These are phyloP conservation scores for Rhamnusium bicolor DNA, from an alignment of 2,888 invertebrate species.

Conservation along the genomic window DNA sequence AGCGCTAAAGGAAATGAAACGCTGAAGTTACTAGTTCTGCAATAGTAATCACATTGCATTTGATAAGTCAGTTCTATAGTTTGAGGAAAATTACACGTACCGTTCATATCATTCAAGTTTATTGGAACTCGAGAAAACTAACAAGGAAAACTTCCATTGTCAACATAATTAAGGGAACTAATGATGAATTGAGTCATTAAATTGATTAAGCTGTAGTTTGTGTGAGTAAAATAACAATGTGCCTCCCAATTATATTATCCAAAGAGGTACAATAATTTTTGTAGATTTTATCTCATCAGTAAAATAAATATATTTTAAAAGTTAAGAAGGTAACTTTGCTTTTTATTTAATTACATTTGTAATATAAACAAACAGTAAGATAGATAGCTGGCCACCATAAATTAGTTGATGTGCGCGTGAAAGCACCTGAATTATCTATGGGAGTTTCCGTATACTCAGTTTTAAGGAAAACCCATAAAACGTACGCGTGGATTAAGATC, in stretches of 20 bases:
- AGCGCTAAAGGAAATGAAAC: constrained; percentile 42
- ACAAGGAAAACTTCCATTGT: constrained; percentile 18
- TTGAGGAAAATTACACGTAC: constrained; percentile 25
- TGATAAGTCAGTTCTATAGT: constrained; percentile 29
- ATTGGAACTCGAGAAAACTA: constrained; percentile 23
- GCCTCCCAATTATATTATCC: neutral
- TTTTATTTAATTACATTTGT: no score
- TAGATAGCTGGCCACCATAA: no score
- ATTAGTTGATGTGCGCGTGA: no score
- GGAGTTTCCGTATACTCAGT: no score
- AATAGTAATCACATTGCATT: constrained; percentile 33
- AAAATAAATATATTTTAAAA: no score
- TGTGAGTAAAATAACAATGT: neutral
- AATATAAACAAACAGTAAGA: no score
- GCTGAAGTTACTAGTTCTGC: constrained; percentile 30
- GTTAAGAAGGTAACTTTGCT: neutral
- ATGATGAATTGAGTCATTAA: constrained; percentile 22
- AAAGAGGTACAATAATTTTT: neutral
- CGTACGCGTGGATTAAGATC: no score
- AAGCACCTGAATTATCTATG: no score
- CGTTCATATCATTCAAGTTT: constrained; percentile 4
- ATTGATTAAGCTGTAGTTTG: constrained; percentile 17
- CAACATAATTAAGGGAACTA: constrained; percentile 25
- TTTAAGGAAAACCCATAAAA: no score
- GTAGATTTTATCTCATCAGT: no score